Evolutionary conservation across 2,113 vertebrate species (phyloP).

Genomic region (Cygnus buccinator): DNA sequence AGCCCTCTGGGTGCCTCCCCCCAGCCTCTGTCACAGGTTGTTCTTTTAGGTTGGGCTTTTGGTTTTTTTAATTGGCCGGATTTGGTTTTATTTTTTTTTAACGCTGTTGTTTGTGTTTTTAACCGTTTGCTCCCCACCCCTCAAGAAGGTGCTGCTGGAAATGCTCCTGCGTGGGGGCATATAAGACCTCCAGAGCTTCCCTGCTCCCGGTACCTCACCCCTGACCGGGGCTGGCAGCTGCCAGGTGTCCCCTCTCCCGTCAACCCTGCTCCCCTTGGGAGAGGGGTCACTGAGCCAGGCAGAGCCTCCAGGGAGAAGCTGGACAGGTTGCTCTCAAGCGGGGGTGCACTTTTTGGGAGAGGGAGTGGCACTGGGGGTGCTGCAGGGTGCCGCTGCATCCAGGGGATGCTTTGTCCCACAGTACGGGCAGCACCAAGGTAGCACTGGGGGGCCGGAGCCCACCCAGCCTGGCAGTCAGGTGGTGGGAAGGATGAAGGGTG

Average conservation of each 20-base stretch:
- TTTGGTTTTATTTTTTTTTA: constrained; percentile 52
- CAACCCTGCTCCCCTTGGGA: not conserved
- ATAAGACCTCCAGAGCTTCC: not conserved
- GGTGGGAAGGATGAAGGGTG: not conserved
- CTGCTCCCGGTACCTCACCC: not conserved
- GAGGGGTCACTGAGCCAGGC: not conserved
- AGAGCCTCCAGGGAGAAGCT: not conserved
- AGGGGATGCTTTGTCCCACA: not conserved
- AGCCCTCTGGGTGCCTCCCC: not conserved
- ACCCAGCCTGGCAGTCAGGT: not conserved
- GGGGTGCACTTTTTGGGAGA: accelerated
- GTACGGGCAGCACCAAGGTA: not conserved
- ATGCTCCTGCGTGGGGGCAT: not conserved
- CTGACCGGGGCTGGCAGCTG: not conserved
- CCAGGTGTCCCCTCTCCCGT: not conserved
- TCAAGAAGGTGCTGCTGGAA: constrained; percentile 19
- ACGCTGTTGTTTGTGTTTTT: not conserved
- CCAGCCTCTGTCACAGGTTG: not conserved
- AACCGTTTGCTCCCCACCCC: not conserved
- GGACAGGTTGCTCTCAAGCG: not conserved
- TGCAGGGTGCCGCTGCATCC: not conserved
- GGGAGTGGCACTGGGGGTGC: not conserved
- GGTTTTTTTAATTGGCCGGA: constrained; percentile 11
- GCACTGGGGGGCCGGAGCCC: not conserved
- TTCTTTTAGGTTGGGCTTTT: not conserved